Conservation (phyloP, 2,797 vertebrate species). For the Nannoperca obscura region DNA sequence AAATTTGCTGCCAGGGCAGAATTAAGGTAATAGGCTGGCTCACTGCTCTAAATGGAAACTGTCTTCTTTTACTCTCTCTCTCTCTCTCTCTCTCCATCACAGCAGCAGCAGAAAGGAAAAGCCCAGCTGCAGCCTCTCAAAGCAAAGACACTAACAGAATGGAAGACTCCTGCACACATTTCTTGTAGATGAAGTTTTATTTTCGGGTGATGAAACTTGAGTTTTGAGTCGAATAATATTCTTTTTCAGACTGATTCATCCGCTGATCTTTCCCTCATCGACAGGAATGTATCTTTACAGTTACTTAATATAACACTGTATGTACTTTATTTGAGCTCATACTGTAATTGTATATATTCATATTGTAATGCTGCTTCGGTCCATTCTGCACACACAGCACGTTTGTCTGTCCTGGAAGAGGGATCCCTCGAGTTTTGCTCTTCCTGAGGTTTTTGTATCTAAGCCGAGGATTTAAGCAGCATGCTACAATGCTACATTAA, state of each 20-base stretch:
- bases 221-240: conserved; percentile 21
- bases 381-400: neutral
- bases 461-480: neutral
- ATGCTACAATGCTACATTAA: conserved; percentile 2
- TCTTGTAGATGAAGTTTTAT: conserved; percentile 24
- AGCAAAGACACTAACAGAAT: conserved; percentile 31
- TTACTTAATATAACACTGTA: too few relatives aligned
- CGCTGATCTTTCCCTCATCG: neutral
- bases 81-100: conserved; percentile 2
- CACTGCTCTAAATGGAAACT: conserved; percentile 29
- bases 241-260: neutral
- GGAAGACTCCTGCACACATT: conserved; percentile 30
- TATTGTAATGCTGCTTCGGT: neutral
- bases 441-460: neutral
- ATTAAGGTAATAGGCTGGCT: conserved; percentile 57
- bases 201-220: conserved; percentile 29
- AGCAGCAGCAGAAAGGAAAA: conserved; percentile 17
- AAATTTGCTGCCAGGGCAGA: conserved; percentile 48
- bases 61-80: conserved; percentile 11
- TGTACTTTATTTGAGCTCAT: neutral
- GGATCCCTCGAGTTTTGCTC: neutral
- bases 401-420: neutral
- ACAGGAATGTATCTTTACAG: neutral
- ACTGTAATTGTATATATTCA: neutral
- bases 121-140: conserved; percentile 43